These are phyloP conservation scores for Gallinago solitaria DNA, from an alignment of 2,797 vertebrate genomes.

Conservation along the genomic window DNA sequence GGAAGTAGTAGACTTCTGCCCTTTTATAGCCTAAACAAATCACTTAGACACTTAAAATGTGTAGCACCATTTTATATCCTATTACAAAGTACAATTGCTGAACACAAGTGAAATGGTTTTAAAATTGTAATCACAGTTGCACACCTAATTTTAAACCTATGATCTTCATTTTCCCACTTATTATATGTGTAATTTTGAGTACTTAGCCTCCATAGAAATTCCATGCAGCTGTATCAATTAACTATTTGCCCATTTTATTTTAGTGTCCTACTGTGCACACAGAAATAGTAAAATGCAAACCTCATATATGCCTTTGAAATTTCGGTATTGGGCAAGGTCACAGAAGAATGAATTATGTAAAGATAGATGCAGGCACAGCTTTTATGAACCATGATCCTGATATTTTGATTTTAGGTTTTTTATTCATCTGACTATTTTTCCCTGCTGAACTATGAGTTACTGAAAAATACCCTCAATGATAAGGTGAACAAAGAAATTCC, in stretches of 20 bases:
- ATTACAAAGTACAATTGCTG: neutral
- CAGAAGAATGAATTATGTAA: slow-evolving; percentile 44
- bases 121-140: slow-evolving; percentile 8
- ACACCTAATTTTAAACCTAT: slow-evolving; percentile 9
- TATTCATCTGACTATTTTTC: slow-evolving; percentile 57
- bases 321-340: slow-evolving; percentile 13
- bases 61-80: slow-evolving; percentile 5
- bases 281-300: slow-evolving; percentile 42
- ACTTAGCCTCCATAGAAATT: slow-evolving; percentile 22
- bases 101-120: slow-evolving; percentile 12
- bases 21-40: slow-evolving; percentile 48
- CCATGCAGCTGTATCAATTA: slow-evolving; percentile 17
- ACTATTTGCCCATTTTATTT: slow-evolving; percentile 35
- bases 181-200: neutral
- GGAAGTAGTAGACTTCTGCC: neutral
- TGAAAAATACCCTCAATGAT: slow-evolving; percentile 65
- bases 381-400: slow-evolving; percentile 40
- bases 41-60: slow-evolving; percentile 25
- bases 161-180: neutral
- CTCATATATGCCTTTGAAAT: slow-evolving; percentile 41
- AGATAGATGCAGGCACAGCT: slow-evolving; percentile 45
- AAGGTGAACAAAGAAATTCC: slow-evolving; percentile 61
- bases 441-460: slow-evolving; percentile 44
- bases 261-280: slow-evolving; percentile 30
- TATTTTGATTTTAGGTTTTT: slow-evolving; percentile 3